Evolutionary conservation across 2,797 vertebrate genomes (phyloP), one percentile per base, ranked within the genome.

Genomic region (Acanthurus leucopareius): DNA sequence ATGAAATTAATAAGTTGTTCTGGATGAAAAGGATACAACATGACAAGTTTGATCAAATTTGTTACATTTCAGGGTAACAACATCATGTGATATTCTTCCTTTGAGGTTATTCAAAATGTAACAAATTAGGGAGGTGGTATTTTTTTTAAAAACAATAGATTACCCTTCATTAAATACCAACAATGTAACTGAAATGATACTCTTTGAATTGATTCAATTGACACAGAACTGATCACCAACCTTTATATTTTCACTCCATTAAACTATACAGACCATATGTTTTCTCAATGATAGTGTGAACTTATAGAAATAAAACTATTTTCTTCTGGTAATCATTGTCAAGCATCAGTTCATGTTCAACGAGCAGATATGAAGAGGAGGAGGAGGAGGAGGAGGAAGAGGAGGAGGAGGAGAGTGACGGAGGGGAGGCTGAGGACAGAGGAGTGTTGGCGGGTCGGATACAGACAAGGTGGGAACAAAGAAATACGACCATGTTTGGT

Each of bases 241-340:
- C 56, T 58, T 74, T 45, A 60, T 67, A 75, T 83, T 47, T 79
- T 59, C 48, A 68, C 68, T 63, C 58, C 19, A 51, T 51, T 66
- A 42, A 69, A 76, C 84, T 87, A 74, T 87, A 89, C 88, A 91
- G 83, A 87, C 78, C 66, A 85, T 61, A 79, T 74, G 64, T 75
- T 63, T 82, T 86, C 78, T 82, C 75, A 61, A 42, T 40, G 82
- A 85, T 68, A 79, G 53, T 44, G 49, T 74, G 77, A 89, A 85
- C 19, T 74, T 77, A 77, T 65, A 79, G 77, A 83, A 87, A 86
- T 86, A 86, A 80, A 83, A 88, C 73, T 68, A 79, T 84, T 78
- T 72, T 79, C 74, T 75, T 77, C 61, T 82, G 75, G 68, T 54
- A 32, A 77, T 89, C 79, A 88, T 67, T 85, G 84, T 87, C 83